Evolutionary conservation across 2,888 invertebrate species (phyloP), one percentile per base, ranked within the genome.

Genomic region (Drosophila antonietae): DNA sequence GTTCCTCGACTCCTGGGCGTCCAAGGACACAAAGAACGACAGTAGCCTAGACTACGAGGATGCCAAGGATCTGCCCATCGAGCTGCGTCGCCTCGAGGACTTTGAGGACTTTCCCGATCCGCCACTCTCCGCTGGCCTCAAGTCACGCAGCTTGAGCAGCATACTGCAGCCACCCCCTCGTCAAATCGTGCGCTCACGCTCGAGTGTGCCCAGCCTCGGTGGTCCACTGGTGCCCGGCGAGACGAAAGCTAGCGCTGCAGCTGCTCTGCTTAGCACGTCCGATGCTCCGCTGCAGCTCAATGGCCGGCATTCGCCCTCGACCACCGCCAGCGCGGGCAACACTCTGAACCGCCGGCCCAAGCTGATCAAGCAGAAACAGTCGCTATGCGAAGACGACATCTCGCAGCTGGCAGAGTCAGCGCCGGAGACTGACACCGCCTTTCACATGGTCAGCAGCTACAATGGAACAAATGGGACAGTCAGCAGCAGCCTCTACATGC

Each of bases 361-460:
- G 83, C 94, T 97, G 58, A 96, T 97, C 14, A 97, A 97, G 93
- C 97, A 97, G 93, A 97, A 97, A 93, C 95, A 96, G 92, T 96
- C 96, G 1, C 95, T 97, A 69, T 95, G 96, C 90, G 96, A 97
- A 33, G 93, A 93, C 68, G 86, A 80, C 31, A 10, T 60, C 8
- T 2, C 20, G n/a, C 53, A 51, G 31, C 47, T 55, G 51, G 59
- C 14, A 5, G 73, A 65, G 0, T 14, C 62, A 39, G 37, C 31
- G 10, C 85, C 69, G 43, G 83, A 81, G 1, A 43, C 52, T 14
- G 33, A 49, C 6, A 49, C 60, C 2, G 4, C 81, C 18, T 91
- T 90, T 83, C 89, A 92, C 65, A 85, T 90, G 85, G 68, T 91
- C 62, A 89, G 83, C 73, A 92, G 82, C 78, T 90, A 90, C 64